These are phyloP conservation scores for Choloepus didactylus DNA, from an alignment of 2,797 vertebrate genomes.

Conservation along the genomic window DNA sequence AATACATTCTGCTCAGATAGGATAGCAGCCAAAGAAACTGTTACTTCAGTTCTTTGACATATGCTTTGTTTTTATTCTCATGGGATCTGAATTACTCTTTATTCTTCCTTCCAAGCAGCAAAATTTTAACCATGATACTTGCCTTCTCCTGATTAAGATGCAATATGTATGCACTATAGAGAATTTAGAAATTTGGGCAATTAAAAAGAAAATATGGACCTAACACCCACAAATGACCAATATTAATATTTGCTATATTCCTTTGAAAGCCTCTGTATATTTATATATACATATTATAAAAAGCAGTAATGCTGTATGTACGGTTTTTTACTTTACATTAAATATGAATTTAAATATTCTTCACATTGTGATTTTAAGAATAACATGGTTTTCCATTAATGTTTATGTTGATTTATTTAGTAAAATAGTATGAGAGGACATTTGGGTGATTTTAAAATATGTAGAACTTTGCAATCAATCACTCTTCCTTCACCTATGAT, in stretches of 20 bases:
- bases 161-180: neutral
- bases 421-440: neutral
- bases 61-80: constrained; percentile 51
- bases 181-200: constrained; percentile 45
- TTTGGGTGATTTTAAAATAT: neutral
- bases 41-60: constrained; percentile 32
- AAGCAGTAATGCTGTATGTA: neutral
- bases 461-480: neutral
- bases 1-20: constrained; percentile 46
- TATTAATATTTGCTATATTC: neutral
- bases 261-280: neutral
- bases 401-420: neutral
- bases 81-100: constrained; percentile 25
- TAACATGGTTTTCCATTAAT: neutral
- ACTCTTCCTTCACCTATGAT: neutral
- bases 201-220: constrained; percentile 21
- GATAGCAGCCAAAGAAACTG: constrained; percentile 27
- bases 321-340: neutral
- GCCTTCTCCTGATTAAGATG: constrained; percentile 43
- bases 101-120: neutral
- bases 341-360: constrained; percentile 29
- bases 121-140: neutral
- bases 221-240: neutral
- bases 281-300: neutral
- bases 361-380: neutral